Base-by-base conservation (phyloP, 2,888 invertebrate genomes). In the Amphipyra tragopoginis region DNA sequence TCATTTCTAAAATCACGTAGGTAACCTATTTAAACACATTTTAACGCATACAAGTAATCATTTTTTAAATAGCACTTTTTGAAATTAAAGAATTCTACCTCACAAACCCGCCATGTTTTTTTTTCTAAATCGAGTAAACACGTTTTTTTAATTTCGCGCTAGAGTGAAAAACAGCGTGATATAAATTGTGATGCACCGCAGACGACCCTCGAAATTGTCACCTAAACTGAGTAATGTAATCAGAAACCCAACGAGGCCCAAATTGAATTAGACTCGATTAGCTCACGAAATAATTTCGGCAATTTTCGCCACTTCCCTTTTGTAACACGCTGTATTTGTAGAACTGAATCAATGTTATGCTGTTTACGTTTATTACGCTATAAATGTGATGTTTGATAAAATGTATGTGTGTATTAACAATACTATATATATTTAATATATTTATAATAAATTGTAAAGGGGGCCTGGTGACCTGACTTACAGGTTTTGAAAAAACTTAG, bases 251-350 rank as follows among this genome's bases (percentile, higher is more conserved):
- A 44, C 50, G 59, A 42, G 34, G 43, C 8, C 26, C 45, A 72
- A 70, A 79, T 75, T 72, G 51, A 65, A 79, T 79, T 68, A 66
- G 60, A 29, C 66, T 59, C 70, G 63, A 66, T 76, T 72, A 70
- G 50, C 62, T 52, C 52, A 65, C 53, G 60, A 66, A 66, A 70
- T 79, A 58, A 77, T 72, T 61, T 56, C 34, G 62, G 55, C 40
- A 43, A 65, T 51, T 59, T 51, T 47, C 33, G 13, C n/a, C 15
- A 42, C 36, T 40, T 54, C 55, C n/a, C 55, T 66, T 64, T 65
- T 72, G 59, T 67, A 39, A 52, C 11, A 47, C 33, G n/a, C n/a
- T 36, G 38, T 65, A 62, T 60, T 54, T 61, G 44, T 51, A 36
- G 42, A 49, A 43, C 39, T 36, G 44, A 59, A 65, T 59, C 45